Base-by-base conservation (phyloP, 2,797 vertebrate species). In the Darevskia mixta region DNA sequence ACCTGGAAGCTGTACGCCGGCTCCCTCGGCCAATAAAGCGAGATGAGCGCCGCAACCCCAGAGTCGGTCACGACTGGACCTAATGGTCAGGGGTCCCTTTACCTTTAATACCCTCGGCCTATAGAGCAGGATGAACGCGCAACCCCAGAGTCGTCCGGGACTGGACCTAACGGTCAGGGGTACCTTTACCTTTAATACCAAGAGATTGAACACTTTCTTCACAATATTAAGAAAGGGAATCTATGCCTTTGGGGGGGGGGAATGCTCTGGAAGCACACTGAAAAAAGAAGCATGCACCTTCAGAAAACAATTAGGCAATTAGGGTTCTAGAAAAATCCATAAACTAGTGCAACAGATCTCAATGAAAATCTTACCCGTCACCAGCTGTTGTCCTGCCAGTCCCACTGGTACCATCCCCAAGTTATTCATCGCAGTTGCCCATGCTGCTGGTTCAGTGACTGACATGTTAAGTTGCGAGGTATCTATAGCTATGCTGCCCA, bases 361-460 rank as follows among this genome's bases (percentile, higher is more conserved):
- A 8, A 2, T 43, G 41, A 90, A 90, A 87, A 45, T 81, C 94
- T 96, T 97, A 99, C 98, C 99, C 96, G 98, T 97, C 75, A 99
- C 96, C 77, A 99, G 97, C 93, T 98, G 98, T 95, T 98, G 98
- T 90, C 98, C 98, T 17, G 97, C 96, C 95, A 99, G 93, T 88
- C 98, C 97, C 97, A 99, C 97, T 2, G 98, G 98, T 92, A 98
- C 94, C 96, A 99, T 98, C 89, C 98, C 98, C 93, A 99, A 93
- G 96, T 98, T 99, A 97, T 98, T 99, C 98, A 99, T 99, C 94
- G 98, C 98, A 0, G 98, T 98, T 87, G 98, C 97, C 98, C 98
- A 99, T 92, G 98, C 98, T 0, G 98, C 97, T 0, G 97, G 98
- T 92, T 98, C 98, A 3, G 97, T 94, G 79, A 98, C 97, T 0